These are phyloP conservation scores for Pongo pygmaeus DNA, from an alignment of 2,113 vertebrate species.

Conservation along the genomic window DNA sequence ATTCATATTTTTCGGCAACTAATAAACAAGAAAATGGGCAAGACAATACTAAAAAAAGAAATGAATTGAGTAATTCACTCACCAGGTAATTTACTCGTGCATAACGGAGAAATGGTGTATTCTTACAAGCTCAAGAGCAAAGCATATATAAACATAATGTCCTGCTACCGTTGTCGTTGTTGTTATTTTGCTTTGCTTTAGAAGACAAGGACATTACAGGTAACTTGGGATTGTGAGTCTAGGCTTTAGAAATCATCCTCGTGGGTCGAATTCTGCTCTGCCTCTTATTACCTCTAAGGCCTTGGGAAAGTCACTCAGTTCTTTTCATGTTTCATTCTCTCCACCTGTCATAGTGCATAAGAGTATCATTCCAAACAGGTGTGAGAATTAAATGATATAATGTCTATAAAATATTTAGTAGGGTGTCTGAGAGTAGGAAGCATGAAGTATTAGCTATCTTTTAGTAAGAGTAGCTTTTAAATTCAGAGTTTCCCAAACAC, in stretches of 20 bases:
- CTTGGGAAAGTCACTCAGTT: background rate
- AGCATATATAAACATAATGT: background rate
- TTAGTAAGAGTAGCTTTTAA: background rate
- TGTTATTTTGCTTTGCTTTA: background rate
- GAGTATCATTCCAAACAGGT: background rate
- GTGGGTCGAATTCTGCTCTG: background rate
- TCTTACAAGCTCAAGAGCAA: background rate
- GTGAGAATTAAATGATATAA: background rate
- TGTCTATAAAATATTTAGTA: background rate
- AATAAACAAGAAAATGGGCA: conserved; percentile 34
- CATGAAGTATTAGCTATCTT: background rate
- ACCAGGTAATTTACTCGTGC: background rate
- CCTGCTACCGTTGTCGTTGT: background rate
- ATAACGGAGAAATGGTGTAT: background rate
- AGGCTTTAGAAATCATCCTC: background rate
- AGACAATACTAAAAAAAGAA: background rate
- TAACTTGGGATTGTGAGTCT: background rate
- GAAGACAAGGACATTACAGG: background rate
- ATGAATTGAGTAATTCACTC: background rate
- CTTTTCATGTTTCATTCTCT: background rate
- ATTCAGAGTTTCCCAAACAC: background rate
- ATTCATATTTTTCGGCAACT: background rate
- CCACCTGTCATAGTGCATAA: background rate
- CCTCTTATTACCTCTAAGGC: background rate
- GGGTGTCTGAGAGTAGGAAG: background rate